Evolutionary conservation across 2,888 invertebrate species (phyloP), one percentile per base, ranked within the genome.

Genomic region (Catotricha subobsoleta): DNA sequence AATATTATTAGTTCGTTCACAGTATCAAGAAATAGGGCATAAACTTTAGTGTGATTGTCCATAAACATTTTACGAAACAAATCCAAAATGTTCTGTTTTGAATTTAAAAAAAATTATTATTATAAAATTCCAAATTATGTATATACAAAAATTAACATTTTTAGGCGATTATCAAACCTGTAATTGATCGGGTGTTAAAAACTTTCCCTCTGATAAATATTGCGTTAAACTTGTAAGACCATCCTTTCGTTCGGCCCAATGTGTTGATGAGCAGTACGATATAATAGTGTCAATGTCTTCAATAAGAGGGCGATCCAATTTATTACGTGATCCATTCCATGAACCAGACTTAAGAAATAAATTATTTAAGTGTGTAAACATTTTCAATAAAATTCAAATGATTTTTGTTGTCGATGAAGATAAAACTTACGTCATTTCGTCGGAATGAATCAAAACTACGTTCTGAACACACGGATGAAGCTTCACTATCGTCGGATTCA

Each of bases 61-160:
- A 91, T 90, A 60, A 97, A 94, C 87, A 95, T 90, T 66, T 88
- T 83, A 46, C 88, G 83, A 55, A 94, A 86, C 46, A 90, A 80
- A 51, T 95, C 94, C 0, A 90, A 84, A n/a, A 92, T 74, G 48
- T 81, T 76, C 46, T 80, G 74, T 1, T n/a, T n/a, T 29, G 10
- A 20, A 10, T 34, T 34, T 16, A 3, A 12, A 10, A 3, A 28
- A 28, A n/a, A 29, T 29, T 29, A 7, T 3, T n/a, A 28, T 12
- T 3, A 3, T 28, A 13, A 28, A 28, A 28, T 4, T 28, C 13
- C 7, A 28, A 7, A 8, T 7, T 28, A 28, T n/a, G 10, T 7
- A 8, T 28, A 5, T 28, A 13, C n/a, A 28, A 28, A 30, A 8
- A 30, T 13, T n/a, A 9, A 35, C 7, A 21, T 35, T 27, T 16